Evolutionary conservation across 1,140 invertebrate genomes (phyloP), one percentile per base, ranked within the genome.

Genomic region (Dendroctonus ponderosae): DNA sequence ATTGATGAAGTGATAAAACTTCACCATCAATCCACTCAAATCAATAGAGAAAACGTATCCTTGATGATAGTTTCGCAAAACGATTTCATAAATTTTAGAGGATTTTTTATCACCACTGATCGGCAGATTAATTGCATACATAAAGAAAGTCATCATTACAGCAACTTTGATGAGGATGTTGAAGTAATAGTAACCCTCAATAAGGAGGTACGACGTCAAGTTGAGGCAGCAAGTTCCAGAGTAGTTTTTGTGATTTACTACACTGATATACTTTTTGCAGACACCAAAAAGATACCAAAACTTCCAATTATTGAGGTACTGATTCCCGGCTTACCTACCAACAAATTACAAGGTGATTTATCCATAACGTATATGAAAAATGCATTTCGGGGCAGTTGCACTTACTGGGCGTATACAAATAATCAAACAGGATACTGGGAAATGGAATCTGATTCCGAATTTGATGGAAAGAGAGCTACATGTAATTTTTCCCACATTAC

Each of bases 381-480:
- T 9, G 5, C 50, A 8, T 26, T 40, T 9, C 49, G 46, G 44
- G 42, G 44, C 0, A 48, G 15, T 37, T 71, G 68, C 49, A 46
- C 58, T n/a, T 71, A 63, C 42, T 73, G 71, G 71, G 62, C 64
- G n/a, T 49, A 68, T 42, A 14, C 9, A 43, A n/a, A 56, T 7
- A 40, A 42, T n/a, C 43, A 53, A 5, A 40, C 58, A 7, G 66
- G 67, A 6, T 49, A 49, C 5, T 69, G 62, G 66, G 59, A 64
- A 59, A 5, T 9, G 9, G 66, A 64, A 42, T 52, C 50, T 37
- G 4, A 6, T 44, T 7, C 50, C 12, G 14, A 12, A 8, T n/a
- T 46, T n/a, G 26, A 63, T n/a, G 40, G 39, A 8, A 37, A 59
- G 38, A 12, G 15, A 3, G 15, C 44, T 9, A 48, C 41, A 37